phyloP scores from a whole-genome alignment of 2,113 vertebrate genomes.

The Scophthalmus maximus region DNA sequence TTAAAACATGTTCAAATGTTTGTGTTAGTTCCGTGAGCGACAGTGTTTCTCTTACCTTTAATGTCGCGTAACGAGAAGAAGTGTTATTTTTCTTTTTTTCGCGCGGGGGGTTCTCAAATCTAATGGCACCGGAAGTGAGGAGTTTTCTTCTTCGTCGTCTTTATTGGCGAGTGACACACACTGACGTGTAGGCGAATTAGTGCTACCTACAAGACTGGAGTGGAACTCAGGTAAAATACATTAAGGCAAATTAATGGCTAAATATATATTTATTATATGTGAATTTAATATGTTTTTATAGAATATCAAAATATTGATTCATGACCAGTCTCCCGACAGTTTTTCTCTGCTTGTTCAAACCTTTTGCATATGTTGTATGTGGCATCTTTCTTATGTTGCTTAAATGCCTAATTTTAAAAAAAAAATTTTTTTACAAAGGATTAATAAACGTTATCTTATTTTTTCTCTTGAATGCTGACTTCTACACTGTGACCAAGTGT shows the following conservation, averaged over 20 bases:
- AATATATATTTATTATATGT: too few species aligned
- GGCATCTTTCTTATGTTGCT: too few species aligned
- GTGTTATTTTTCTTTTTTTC: constrained; percentile 19
- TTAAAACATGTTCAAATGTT: fast-evolving
- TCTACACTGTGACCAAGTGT: too few species aligned
- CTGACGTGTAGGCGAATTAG: fast-evolving
- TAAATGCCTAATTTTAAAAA: too few species aligned
- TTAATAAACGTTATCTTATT: too few species aligned
- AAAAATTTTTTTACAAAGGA: too few species aligned
- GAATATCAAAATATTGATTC: too few species aligned
- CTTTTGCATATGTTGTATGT: too few species aligned
- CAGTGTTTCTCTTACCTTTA: constrained; percentile 7
- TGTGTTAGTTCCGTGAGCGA: not conserved
- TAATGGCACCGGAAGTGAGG: constrained; percentile 18
- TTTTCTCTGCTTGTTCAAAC: too few species aligned
- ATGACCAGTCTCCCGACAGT: too few species aligned
- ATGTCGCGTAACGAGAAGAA: not conserved
- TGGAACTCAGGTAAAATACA: not conserved
- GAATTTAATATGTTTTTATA: too few species aligned
- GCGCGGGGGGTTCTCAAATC: constrained; percentile 7
- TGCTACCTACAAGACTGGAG: not conserved
- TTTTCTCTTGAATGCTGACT: too few species aligned
- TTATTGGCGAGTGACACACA: not conserved
- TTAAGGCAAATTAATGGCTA: not conserved
- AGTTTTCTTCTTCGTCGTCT: not conserved